Conservation (phyloP, 2,888 invertebrate species). For the Frankliniella intonsa region DNA sequence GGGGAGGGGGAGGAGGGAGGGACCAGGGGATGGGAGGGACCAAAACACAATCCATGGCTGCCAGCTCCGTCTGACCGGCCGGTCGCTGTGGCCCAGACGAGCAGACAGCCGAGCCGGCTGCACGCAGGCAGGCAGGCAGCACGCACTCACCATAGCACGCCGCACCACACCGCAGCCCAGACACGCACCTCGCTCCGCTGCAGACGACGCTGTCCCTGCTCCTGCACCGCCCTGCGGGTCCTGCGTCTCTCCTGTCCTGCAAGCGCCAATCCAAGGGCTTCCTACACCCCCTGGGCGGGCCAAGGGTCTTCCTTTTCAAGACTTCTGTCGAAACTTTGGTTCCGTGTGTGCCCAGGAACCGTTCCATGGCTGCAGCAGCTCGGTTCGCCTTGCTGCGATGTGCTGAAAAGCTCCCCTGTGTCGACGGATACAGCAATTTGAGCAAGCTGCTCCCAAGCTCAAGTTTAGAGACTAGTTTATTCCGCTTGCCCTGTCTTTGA, state of each 20-base stretch:
- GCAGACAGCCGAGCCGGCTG: background rate
- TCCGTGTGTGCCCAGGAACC: background rate
- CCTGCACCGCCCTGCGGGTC: background rate
- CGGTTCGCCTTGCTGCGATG: background rate
- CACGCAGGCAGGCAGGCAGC: background rate
- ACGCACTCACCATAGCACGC: no score
- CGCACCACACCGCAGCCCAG: background rate
- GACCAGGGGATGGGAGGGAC: background rate
- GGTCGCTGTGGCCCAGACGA: background rate
- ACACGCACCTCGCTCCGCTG: background rate
- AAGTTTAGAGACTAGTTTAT: constrained; percentile 14
- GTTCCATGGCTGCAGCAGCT: constrained; percentile 21
- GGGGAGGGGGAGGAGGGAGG: background rate
- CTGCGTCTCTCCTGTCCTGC: background rate
- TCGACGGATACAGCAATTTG: constrained; percentile 20
- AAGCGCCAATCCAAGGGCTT: no score
- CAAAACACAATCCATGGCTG: constrained; percentile 8
- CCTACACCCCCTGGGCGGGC: no score
- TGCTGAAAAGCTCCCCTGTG: constrained; percentile 10
- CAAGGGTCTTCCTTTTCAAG: background rate
- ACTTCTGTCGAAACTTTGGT: background rate
- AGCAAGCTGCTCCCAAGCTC: constrained; percentile 3
- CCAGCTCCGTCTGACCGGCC: background rate
- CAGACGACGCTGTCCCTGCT: background rate
- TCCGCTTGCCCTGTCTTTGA: constrained; percentile 22